Base-by-base conservation (phyloP, 1,140 invertebrate species). In the Euglossa dilemma region DNA sequence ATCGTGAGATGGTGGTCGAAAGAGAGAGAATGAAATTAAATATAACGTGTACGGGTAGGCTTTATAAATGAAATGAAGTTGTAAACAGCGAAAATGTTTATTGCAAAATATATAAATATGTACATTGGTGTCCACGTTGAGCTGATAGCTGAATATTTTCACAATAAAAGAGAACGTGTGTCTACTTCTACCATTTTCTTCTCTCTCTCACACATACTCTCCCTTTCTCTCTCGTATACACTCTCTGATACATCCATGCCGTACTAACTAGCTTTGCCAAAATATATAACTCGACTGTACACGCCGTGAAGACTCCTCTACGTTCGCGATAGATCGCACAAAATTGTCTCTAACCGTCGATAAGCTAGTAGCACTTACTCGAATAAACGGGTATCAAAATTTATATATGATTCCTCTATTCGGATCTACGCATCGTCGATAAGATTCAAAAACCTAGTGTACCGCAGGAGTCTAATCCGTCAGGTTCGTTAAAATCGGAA, bases 11-110 rank as follows among this genome's bases (percentile, higher is more conserved):
- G 45, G 45, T 67, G 20, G 56, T 57, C 36, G 18, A 56, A 14
- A 50, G 7, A 67, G 43, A 69, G 18, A 63, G 69, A 54, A 56
- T 57, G 25, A 36, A 75, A 75, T 36, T 52, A 57, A 57, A 59
- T 5, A 36, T 73, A 45, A 56, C 12, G 18, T 84, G 86, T 90
- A 83, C 84, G 91, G 90, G 90, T 87, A 86, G 90, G 88, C 87
- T 92, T 80, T 71, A 73, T 93, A 94, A 94, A 94, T 93, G 93
- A 94, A 93, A 93, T 93, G 93, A 91, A 92, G 91, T 93, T 93
- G 90, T 93, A 88, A 94, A 93, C 91, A 93, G 92, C 91, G 91
- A 92, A 94, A 92, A 91, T 93, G 92, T 94, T 94, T 94, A 94
- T 94, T 94, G 92, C 90, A 94, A 94, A 93, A 93, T 93, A 92